Percentiles rank a stretch among this genome's conserved stretches.
Evolutionary conservation across 1,140 invertebrate species (phyloP).

Genomic region (Neodiprion fabricii): DNA sequence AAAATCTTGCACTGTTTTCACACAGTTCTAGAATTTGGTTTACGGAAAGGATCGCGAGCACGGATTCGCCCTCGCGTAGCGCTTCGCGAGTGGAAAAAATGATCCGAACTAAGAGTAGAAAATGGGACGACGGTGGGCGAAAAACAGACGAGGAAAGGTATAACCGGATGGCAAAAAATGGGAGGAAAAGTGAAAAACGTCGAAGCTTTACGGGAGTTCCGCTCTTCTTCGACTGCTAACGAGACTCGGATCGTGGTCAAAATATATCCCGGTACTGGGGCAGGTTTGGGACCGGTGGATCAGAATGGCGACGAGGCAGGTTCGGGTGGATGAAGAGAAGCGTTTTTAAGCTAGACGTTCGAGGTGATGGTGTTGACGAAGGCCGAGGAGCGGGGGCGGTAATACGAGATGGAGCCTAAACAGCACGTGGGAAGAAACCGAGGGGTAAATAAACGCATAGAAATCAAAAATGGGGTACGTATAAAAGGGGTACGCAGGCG

Average conservation of each 20-base stretch:
- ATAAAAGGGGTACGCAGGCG: slow-evolving; percentile 51
- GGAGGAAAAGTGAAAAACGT: too few relatives aligned
- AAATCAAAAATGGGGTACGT: slow-evolving; percentile 50
- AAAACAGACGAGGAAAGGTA: too few relatives aligned
- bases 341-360: not conserved
- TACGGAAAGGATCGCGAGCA: too few relatives aligned
- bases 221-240: not conserved
- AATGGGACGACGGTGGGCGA: too few relatives aligned
- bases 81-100: too few relatives aligned
- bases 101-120: too few relatives aligned
- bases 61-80: too few relatives aligned
- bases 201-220: too few relatives aligned
- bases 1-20: too few relatives aligned
- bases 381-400: slow-evolving; percentile 30
- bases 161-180: too few relatives aligned
- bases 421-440: slow-evolving; percentile 59
- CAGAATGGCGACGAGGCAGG: slow-evolving; percentile 31
- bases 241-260: slow-evolving; percentile 50
- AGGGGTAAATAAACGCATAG: slow-evolving; percentile 51
- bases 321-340: not conserved
- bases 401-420: slow-evolving; percentile 54
- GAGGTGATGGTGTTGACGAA: not conserved
- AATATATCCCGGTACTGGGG: slow-evolving; percentile 50
- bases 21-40: too few relatives aligned
- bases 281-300: slow-evolving; percentile 23